phyloP scores from a whole-genome alignment of 2,888 invertebrate species.

The Tuta absoluta region DNA sequence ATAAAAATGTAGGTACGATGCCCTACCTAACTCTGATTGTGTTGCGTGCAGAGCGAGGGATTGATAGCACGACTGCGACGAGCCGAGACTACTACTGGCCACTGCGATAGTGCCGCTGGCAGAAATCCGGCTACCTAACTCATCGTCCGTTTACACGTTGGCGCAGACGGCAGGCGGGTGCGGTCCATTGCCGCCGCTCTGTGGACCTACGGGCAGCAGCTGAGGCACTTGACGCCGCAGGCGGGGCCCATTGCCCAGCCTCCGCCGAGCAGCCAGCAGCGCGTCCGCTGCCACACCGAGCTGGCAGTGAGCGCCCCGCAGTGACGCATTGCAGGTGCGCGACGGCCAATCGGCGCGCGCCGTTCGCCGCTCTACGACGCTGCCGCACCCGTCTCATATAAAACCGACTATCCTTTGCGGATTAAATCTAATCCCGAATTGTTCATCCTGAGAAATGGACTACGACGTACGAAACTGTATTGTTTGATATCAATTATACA shows the following conservation, averaged over 20 bases:
- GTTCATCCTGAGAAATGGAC: conserved; percentile 80
- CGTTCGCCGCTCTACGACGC: conserved; percentile 87
- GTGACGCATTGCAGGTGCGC: conserved; percentile 94
- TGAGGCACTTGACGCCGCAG: conserved; percentile 40
- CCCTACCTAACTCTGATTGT: background rate
- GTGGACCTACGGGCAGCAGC: conserved; percentile 28
- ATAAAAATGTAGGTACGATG: background rate
- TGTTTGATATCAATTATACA: conserved; percentile 55
- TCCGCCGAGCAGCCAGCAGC: conserved; percentile 53
- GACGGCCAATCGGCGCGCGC: conserved; percentile 88
- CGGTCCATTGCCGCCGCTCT: background rate
- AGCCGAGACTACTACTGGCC: background rate
- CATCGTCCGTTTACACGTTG: background rate
- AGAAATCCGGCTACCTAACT: background rate
- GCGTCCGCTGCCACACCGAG: conserved; percentile 47
- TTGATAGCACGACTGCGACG: background rate
- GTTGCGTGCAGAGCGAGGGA: background rate
- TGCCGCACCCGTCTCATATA: conserved; percentile 87
- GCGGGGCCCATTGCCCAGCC: conserved; percentile 40
- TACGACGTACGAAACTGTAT: conserved; percentile 65
- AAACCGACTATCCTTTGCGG: conserved; percentile 83
- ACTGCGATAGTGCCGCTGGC: conserved; percentile 1
- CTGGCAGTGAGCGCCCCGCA: conserved; percentile 60
- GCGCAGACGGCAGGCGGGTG: background rate
- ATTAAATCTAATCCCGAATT: conserved; percentile 82